Percentiles rank a stretch among this genome's conserved stretches.
These are phyloP conservation scores for Eupsilia transversa DNA, from an alignment of 2,888 invertebrate genomes.

Conservation along the genomic window DNA sequence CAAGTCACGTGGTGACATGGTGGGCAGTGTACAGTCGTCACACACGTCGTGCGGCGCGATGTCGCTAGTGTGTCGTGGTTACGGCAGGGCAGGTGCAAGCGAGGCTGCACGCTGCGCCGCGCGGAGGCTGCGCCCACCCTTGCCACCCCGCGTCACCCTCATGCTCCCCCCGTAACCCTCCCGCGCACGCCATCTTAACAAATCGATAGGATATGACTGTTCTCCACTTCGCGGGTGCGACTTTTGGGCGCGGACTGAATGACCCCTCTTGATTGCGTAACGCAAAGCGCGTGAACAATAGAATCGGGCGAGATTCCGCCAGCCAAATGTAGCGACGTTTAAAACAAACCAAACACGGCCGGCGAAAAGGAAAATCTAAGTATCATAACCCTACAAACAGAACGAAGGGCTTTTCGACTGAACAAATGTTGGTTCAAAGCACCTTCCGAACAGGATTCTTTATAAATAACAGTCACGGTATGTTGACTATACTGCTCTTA, in stretches of 20 bases:
- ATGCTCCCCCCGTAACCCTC: constrained; percentile 75
- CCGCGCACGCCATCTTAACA: constrained; percentile 90
- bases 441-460: constrained; percentile 56
- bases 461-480: constrained; percentile 44
- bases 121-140: constrained; percentile 86
- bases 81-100: constrained; percentile 87
- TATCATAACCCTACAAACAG: constrained; percentile 62
- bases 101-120: constrained; percentile 87
- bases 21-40: constrained; percentile 63
- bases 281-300: constrained; percentile 78
- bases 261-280: constrained; percentile 88
- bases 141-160: constrained; percentile 78
- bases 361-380: constrained; percentile 47
- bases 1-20: constrained; percentile 51
- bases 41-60: constrained; percentile 70
- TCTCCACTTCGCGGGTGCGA: constrained; percentile 89
- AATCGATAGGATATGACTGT: constrained; percentile 91
- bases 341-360: constrained; percentile 41
- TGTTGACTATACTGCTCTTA: constrained; percentile 12
- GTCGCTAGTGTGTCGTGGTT: constrained; percentile 84
- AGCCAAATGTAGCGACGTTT: constrained; percentile 47
- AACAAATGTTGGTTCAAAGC: constrained; percentile 60
- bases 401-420: constrained; percentile 50
- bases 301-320: constrained; percentile 62
- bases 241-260: constrained; percentile 89